Evolutionary conservation across 2,113 vertebrate genomes (phyloP), one percentile per base, ranked within the genome.

Genomic region (Entomyzon cyanotis): DNA sequence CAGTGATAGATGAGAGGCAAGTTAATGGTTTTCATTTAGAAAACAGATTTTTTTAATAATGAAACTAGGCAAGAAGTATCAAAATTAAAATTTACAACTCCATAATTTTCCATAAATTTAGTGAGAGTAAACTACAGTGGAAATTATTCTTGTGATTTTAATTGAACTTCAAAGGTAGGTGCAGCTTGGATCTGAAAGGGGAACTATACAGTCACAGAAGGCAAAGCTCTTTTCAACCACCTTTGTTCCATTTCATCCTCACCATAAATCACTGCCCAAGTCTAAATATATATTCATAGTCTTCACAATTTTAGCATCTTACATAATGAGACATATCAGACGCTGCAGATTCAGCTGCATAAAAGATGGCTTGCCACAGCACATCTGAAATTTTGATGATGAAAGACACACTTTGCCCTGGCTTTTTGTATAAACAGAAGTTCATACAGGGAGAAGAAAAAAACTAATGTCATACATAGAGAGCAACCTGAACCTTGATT

Each of bases 281-380:
- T 33, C 82, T 86, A 90, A 94, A 93, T 86, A 93, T 80, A 91
- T 28, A 75, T 82, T 92, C 65, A 75, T 60, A 93, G 63, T 33
- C 81, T 11, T 62, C 75, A 83, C 46, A 85, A 37, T 90, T 94
- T 96, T 95, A 95, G 90, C 47, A 56, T 90, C 75, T 97, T 96
- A 95, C 71, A 70, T 95, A 93, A 95, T 78, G 39, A 73, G 71
- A 74, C 28, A 46, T 77, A 86, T 83, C 82, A 94, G 90, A 94
- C 0, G 0, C 55, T 95, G 91, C 35, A 88, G 85, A 93, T 83
- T 95, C 74, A 93, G 50, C 46, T 94, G 73, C 82, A 77, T 85
- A 47, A 90, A 91, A 90, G 69, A 84, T 3, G 6, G 46, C 28
- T 74, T 86, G 46, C 75, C 55, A 83, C 30, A 77, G 67, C 59